These are phyloP conservation scores for Rhopilema esculentum DNA, from an alignment of 30 jellyfish, hydroid and myxozoan species.

Conservation along the genomic window DNA sequence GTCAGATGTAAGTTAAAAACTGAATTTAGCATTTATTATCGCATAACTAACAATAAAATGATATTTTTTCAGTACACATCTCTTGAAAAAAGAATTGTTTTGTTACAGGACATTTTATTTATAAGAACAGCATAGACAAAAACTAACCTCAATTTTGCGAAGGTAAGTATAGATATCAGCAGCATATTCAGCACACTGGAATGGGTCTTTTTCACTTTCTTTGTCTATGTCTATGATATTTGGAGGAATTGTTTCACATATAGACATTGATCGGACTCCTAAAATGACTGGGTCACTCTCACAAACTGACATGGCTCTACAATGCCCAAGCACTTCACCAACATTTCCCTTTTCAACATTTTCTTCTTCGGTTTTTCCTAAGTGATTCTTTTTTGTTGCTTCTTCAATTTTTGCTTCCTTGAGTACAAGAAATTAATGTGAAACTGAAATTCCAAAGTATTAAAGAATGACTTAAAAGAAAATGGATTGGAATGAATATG, in stretches of 20 bases:
- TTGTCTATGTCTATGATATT: slow-evolving; percentile 71
- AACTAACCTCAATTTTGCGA: slow-evolving; percentile 70
- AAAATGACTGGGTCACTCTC: slow-evolving; percentile 21
- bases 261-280: slow-evolving; percentile 46
- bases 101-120: no score
- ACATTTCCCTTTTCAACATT: not conserved
- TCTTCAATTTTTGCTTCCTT: not conserved
- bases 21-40: not conserved
- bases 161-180: slow-evolving; percentile 80
- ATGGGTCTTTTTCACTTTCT: slow-evolving; percentile 73
- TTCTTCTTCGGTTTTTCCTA: not conserved
- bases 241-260: slow-evolving; percentile 36
- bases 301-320: slow-evolving; percentile 36
- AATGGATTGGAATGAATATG: no score
- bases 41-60: not conserved
- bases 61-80: no score
- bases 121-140: not conserved
- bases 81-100: no score
- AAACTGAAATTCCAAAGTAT: not conserved
- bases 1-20: no score
- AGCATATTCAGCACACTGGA: slow-evolving; percentile 93
- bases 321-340: not conserved
- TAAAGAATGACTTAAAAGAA: not conserved
- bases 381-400: not conserved
- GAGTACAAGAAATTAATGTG: not conserved